A percentile compares a stretch with the other conserved stretches of the same genome.
phyloP scores from a whole-genome alignment of 2,797 vertebrate genomes.

The Gymnoscopelus microlampas region DNA sequence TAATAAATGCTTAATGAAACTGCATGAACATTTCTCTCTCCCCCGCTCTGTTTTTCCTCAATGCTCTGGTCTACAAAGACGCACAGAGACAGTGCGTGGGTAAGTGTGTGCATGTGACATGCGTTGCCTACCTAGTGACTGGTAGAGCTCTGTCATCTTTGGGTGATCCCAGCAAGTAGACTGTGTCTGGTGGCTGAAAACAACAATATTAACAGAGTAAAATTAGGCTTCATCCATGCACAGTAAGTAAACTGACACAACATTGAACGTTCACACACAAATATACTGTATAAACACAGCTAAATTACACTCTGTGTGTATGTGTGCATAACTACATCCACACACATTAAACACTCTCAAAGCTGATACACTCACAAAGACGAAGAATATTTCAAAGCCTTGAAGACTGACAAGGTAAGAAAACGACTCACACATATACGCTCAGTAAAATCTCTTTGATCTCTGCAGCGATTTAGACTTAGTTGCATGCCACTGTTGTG shows the following conservation, averaged over 20 bases:
- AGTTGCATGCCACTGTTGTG: too few species aligned
- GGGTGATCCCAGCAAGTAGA: conserved; percentile 99
- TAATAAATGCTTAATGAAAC: too few species aligned
- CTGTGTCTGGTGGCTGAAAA: conserved; percentile 92
- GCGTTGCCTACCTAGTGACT: conserved; percentile 88
- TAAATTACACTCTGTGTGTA: neutral
- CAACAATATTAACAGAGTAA: conserved; percentile 31
- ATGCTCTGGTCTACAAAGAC: too few species aligned
- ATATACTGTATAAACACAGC: conserved; percentile 1
- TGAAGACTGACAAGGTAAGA: conserved; percentile 4
- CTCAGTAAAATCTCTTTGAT: conserved; percentile 26
- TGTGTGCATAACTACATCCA: neutral
- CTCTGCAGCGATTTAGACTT: conserved; percentile 1
- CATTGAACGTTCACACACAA: neutral
- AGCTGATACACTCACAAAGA: conserved; percentile 6
- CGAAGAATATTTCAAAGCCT: neutral
- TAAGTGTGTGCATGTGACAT: conserved; percentile 21
- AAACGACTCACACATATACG: neutral
- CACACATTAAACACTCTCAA: neutral
- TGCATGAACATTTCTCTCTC: too few species aligned
- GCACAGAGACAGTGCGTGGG: conserved; percentile 4
- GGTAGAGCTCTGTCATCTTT: conserved; percentile 98
- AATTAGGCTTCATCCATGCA: conserved; percentile 25
- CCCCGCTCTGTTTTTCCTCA: too few species aligned
- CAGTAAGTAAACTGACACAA: conserved; percentile 10